Evolutionary conservation across 2,113 vertebrate species (phyloP).

Genomic region (Crotalus viridis): DNA sequence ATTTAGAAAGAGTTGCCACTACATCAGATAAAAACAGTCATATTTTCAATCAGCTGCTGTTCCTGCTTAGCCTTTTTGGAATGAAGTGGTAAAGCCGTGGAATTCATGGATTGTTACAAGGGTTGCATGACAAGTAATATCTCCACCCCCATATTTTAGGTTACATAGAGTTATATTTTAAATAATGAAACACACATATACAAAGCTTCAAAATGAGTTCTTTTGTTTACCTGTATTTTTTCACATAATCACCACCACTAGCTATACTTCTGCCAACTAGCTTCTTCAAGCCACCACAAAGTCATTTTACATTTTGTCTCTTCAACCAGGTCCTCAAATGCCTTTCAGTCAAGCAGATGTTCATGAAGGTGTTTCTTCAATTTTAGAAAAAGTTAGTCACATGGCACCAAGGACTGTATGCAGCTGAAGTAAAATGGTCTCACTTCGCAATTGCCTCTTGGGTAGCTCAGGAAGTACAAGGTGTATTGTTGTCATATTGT

Average conservation of each 20-base stretch:
- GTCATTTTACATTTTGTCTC: neutral
- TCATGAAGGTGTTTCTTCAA: neutral
- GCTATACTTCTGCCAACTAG: neutral
- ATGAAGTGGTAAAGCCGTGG: neutral
- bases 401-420: neutral
- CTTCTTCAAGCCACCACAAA: neutral
- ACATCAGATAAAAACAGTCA: constrained; percentile 52
- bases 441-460: neutral
- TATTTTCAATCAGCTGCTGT: constrained; percentile 44
- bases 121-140: neutral
- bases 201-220: neutral
- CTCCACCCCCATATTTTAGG: neutral
- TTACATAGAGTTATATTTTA: neutral
- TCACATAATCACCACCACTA: neutral
- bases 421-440: neutral
- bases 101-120: constrained; percentile 4
- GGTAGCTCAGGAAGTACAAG: neutral
- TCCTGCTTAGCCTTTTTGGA: constrained; percentile 33
- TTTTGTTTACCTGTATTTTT: neutral
- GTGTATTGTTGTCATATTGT: neutral
- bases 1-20: constrained; percentile 59
- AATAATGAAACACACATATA: neutral
- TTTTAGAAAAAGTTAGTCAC: neutral
- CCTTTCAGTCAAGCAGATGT: neutral
- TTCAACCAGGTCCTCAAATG: neutral